A percentile compares a stretch with the other conserved stretches of the same genome.
These are phyloP conservation scores for Allacma fusca DNA, from an alignment of 2,888 invertebrate genomes.

Conservation along the genomic window DNA sequence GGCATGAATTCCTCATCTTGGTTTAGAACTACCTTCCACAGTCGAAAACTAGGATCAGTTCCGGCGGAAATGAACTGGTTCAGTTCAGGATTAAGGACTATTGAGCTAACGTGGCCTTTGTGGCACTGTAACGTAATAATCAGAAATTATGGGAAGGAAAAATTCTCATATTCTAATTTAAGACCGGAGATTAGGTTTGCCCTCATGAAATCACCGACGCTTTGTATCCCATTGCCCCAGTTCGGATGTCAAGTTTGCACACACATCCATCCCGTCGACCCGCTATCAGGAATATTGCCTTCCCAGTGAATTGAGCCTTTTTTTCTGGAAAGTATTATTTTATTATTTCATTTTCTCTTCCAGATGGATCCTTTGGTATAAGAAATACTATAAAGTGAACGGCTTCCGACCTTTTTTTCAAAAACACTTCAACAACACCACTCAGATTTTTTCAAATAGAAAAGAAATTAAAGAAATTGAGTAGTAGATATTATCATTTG, in stretches of 20 bases:
- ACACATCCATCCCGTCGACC: slow-evolving; percentile 58
- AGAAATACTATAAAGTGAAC: no score
- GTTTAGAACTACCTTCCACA: slow-evolving; percentile 57
- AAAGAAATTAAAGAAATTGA: no score
- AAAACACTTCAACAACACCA: no score
- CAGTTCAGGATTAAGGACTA: slow-evolving; percentile 55
- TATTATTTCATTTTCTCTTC: no score
- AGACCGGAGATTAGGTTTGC: neutral
- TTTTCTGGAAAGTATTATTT: no score
- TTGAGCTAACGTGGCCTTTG: slow-evolving; percentile 51
- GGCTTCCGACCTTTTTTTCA: no score
- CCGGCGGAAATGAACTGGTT: slow-evolving; percentile 57
- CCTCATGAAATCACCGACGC: slow-evolving; percentile 43
- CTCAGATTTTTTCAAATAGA: no score
- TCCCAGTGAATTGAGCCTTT: slow-evolving; percentile 14
- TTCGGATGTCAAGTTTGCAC: slow-evolving; percentile 48
- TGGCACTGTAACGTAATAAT: slow-evolving; percentile 48
- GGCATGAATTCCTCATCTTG: slow-evolving; percentile 60
- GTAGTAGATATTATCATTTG: no score
- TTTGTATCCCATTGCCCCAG: slow-evolving; percentile 53
- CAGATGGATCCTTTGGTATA: no score
- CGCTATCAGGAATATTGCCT: slow-evolving; percentile 54
- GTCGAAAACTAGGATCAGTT: slow-evolving; percentile 53
- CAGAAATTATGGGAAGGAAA: neutral
- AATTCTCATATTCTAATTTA: neutral